Conservation (phyloP, 2,888 invertebrate genomes). For the Seira sanloemensis region DNA sequence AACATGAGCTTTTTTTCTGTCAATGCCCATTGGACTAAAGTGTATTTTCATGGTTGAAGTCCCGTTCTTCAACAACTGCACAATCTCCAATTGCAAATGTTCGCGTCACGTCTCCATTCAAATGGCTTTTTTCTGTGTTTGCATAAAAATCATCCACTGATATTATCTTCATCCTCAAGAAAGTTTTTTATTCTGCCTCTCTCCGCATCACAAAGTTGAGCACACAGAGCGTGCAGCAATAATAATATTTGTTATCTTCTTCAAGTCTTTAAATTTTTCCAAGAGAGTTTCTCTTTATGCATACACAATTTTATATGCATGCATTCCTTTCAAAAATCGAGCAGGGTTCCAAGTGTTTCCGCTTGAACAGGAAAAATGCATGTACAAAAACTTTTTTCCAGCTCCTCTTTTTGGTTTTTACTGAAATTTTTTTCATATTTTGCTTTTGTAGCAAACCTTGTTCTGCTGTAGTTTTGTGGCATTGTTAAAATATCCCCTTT, state of each 20-base stretch:
- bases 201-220: not conserved
- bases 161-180: constrained; percentile 16
- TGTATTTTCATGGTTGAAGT: not conserved
- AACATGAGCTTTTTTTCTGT: constrained; percentile 6
- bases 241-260: constrained; percentile 38
- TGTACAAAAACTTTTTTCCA: not conserved
- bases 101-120: constrained; percentile 46
- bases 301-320: not conserved
- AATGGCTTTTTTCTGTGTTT: constrained; percentile 42
- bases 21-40: constrained; percentile 7
- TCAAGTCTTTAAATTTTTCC: constrained; percentile 10
- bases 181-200: not conserved
- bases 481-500: not conserved
- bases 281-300: not conserved
- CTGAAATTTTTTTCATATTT: too few relatives aligned
- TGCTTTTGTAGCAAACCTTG: too few relatives aligned
- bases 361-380: not conserved
- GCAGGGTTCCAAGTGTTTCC: not conserved
- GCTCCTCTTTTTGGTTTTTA: not conserved
- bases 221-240: constrained; percentile 19
- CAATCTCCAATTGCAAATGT: not conserved
- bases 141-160: constrained; percentile 48
- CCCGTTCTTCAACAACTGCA: constrained; percentile 5
- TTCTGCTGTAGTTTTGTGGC: not conserved
- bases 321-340: not conserved